These are phyloP conservation scores for Nansenia antarctica DNA, from an alignment of 2,113 vertebrate species.

Conservation along the genomic window DNA sequence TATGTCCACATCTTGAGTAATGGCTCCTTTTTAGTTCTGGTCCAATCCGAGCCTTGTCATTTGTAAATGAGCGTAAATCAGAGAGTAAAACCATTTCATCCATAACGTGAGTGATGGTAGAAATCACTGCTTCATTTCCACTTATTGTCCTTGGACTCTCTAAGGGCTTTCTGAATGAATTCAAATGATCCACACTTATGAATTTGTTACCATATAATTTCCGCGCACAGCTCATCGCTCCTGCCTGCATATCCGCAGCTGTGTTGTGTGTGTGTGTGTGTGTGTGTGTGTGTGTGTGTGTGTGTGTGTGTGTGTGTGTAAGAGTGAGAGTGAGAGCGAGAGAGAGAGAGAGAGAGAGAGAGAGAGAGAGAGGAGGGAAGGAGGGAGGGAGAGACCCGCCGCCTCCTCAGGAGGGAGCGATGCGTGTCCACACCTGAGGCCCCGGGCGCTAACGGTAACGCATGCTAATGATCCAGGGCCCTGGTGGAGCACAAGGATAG, in stretches of 20 bases:
- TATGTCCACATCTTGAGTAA: neutral
- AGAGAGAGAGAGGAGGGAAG: neutral
- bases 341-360: too few relatives aligned
- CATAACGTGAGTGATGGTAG: neutral
- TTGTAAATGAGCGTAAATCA: too few relatives aligned
- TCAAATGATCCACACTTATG: slow-evolving; percentile 45
- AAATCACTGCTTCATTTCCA: slow-evolving; percentile 29
- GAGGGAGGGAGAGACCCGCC: neutral
- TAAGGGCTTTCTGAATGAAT: slow-evolving; percentile 32
- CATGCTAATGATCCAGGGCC: slow-evolving; percentile 42
- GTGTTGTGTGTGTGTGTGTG: neutral
- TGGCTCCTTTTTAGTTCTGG: too few relatives aligned
- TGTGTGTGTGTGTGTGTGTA: neutral
- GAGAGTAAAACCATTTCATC: too few relatives aligned
- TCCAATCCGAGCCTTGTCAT: too few relatives aligned
- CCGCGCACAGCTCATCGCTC: slow-evolving; percentile 31
- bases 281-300: slow-evolving; percentile 1
- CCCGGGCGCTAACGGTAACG: slow-evolving; percentile 41
- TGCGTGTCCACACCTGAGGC: slow-evolving; percentile 39
- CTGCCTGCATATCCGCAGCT: neutral
- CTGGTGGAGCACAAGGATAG: slow-evolving; percentile 48
- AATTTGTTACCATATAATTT: slow-evolving; percentile 38
- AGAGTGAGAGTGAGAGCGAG: neutral
- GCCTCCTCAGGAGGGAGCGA: neutral
- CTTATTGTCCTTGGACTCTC: slow-evolving; percentile 33